Base-by-base conservation (phyloP, 2,888 invertebrate genomes). In the Erebia ligea region DNA sequence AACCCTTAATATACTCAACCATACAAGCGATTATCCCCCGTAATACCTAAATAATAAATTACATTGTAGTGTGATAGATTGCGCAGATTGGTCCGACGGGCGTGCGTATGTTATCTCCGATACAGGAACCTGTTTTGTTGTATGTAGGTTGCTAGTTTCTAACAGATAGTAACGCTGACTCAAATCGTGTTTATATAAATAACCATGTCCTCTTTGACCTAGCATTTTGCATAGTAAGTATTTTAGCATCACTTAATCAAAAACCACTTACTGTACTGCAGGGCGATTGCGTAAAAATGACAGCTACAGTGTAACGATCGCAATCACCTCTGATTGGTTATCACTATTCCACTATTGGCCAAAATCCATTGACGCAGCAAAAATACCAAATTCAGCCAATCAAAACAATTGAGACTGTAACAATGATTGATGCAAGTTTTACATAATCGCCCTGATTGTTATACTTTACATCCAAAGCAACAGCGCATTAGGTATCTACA, bases 91-190 rank as follows among this genome's bases (percentile, higher is more conserved):
- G 64, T 56, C 45, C 52, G 71, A 71, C 59, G 45, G 54, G 54
- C 54, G 73, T 67, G 71, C 68, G 69, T 67, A 52, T 52, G 71
- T 73, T 73, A 73, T 73, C 73, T 75, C 54, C 64, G 25, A 67
- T 57, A 56, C 64, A 48, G 68, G 71, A 75, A 75, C 75, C 75
- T 72, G 79, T 81, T 79, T 77, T 77, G 81, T 68, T 70, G 68
- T 68, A 75, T 72, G 75, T 75, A 74, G 73, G 75, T 70, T 75
- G 74, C 63, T 69, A 70, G 75, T 69, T 74, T 74, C 70, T 65
- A 68, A 66, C 59, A 68, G 62, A 70, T 59, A 71, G 68, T 72
- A 66, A 61, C 72, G 69, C 69, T 72, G 21, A 61, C 17, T 73
- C 50, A 66, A 45, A 54, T n/a, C 50, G 65, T 64, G 68, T 62